Percentiles rank a stretch among this genome's conserved stretches.
Evolutionary conservation across 1,140 invertebrate species (phyloP).

Genomic region (Protaetia brevitarsis): DNA sequence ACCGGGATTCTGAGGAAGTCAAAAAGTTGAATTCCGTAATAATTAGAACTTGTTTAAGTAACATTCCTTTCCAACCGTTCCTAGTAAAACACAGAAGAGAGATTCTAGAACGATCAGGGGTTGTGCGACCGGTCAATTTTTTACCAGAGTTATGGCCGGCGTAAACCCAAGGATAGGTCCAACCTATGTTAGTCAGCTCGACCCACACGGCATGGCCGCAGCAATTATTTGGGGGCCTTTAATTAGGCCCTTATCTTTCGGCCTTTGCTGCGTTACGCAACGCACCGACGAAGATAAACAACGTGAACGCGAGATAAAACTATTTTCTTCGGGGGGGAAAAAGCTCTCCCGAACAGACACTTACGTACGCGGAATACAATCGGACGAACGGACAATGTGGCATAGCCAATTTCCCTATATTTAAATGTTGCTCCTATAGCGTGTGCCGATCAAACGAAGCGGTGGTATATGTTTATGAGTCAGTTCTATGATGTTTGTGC

Average conservation of each 20-base stretch:
- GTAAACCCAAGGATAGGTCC: not conserved
- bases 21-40: too few species aligned
- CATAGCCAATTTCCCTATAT: not conserved
- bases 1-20: too few species aligned
- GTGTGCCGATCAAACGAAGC: slow-evolving; percentile 2
- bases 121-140: not conserved
- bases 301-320: not conserved
- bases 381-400: not conserved
- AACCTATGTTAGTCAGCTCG: not conserved
- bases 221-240: slow-evolving; percentile 13
- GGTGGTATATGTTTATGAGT: slow-evolving; percentile 1
- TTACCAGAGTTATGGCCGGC: not conserved
- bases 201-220: slow-evolving; percentile 8
- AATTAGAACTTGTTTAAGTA: too few species aligned
- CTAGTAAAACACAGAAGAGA: too few species aligned
- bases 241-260: not conserved
- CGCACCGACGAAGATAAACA: slow-evolving; percentile 6
- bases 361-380: not conserved
- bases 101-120: too few species aligned
- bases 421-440: not conserved
- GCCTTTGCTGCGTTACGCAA: slow-evolving; percentile 3
- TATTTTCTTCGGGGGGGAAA: not conserved
- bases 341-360: not conserved
- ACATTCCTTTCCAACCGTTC: too few species aligned
- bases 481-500: slow-evolving; percentile 13